Percentiles rank a stretch among this genome's conserved stretches.
Conservation (phyloP, 2,888 invertebrate species). For the Hartigia nigra region DNA sequence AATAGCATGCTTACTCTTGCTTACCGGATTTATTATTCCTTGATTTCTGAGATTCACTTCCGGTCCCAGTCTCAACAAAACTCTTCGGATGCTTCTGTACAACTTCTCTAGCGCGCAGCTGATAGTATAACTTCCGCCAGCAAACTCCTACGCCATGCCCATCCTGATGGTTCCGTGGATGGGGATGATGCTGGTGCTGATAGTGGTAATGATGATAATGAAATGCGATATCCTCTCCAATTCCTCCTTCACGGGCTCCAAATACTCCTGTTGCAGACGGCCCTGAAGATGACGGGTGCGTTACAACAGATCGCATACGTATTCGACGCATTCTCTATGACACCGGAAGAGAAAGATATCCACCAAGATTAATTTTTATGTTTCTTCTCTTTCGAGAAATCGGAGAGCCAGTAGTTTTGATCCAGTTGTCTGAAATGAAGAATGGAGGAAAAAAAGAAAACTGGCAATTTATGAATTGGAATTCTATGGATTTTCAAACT, state of each 20-base stretch:
- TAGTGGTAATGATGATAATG: conserved; percentile 11
- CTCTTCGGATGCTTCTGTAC: not conserved
- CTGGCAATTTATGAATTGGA: not conserved
- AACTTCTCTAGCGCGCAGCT: conserved; percentile 10
- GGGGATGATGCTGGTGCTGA: not conserved
- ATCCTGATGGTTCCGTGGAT: not conserved
- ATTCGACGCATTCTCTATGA: conserved; percentile 16
- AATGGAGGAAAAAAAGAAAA: not conserved
- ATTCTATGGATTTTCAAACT: not conserved
- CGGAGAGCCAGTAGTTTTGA: not conserved
- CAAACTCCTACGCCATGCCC: conserved; percentile 13
- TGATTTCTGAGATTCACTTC: not conserved
- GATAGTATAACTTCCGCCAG: conserved; percentile 23
- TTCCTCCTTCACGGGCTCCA: not conserved
- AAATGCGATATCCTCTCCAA: conserved; percentile 10
- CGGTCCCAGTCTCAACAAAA: not conserved
- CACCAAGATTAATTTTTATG: not conserved
- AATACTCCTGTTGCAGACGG: conserved; percentile 4
- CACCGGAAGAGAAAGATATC: not conserved
- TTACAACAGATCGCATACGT: conserved; percentile 13
- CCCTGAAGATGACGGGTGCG: not conserved
- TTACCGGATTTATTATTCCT: not conserved
- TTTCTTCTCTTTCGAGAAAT: not conserved
- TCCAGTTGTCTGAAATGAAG: not conserved
- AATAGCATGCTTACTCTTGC: not conserved